Evolutionary conservation across 2,888 invertebrate genomes (phyloP).

Genomic region (Ophion ventricosus): DNA sequence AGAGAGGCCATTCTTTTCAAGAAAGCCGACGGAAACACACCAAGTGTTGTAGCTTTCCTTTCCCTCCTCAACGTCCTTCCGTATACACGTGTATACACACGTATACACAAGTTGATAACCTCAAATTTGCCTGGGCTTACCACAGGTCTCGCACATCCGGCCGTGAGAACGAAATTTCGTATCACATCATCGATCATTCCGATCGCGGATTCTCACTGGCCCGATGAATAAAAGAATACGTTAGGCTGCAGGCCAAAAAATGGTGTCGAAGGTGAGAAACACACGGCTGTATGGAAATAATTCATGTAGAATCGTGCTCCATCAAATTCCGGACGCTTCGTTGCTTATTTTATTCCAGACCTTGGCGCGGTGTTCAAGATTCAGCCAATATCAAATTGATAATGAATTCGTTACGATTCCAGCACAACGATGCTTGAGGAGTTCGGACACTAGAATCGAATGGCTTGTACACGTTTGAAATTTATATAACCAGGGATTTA

Average conservation of each 20-base stretch:
- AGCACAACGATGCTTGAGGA: too few species aligned
- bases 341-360: background rate
- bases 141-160: slow-evolving; percentile 31
- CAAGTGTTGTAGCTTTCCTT: slow-evolving; percentile 46
- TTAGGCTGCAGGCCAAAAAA: slow-evolving; percentile 7
- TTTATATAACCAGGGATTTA: too few species aligned
- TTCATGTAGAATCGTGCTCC: background rate
- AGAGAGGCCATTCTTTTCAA: slow-evolving; percentile 74
- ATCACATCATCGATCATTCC: slow-evolving; percentile 60
- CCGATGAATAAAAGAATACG: slow-evolving; percentile 22
- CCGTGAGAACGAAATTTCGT: slow-evolving; percentile 48
- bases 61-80: slow-evolving; percentile 15
- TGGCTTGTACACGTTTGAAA: too few species aligned
- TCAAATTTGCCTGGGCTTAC: slow-evolving; percentile 32
- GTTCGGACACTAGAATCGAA: too few species aligned
- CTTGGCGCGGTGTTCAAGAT: background rate
- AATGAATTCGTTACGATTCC: too few species aligned
- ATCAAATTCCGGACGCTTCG: background rate
- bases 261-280: slow-evolving; percentile 27
- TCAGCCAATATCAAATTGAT: too few species aligned
- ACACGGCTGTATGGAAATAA: background rate
- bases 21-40: slow-evolving; percentile 72
- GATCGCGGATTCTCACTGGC: slow-evolving; percentile 33
- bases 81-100: background rate
- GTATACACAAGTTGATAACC: background rate